Base-by-base conservation (phyloP, 2,113 vertebrate genomes). In the Salvelinus sp. region DNA sequence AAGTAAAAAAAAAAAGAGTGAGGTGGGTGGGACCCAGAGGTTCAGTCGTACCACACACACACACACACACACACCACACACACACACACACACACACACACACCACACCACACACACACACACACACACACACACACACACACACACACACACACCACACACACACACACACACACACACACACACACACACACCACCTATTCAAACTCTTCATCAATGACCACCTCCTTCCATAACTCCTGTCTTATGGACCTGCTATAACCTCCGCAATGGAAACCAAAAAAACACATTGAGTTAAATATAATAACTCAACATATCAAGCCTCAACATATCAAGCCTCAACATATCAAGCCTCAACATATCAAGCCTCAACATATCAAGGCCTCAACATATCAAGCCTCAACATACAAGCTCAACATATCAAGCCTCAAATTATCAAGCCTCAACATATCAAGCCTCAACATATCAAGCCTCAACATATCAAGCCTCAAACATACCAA, bases 11-110 rank as follows among this genome's bases (percentile, higher is more conserved):
- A 27, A 76, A 76, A 75, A 80, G 66, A 78, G 76, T 76, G 70
- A 73, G 79, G 69, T 33, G 33, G 33, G 33, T 72, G 79, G 75
- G 80, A 84, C 85, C 82, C 80, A 85, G 63, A 70, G 85, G 83
- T 86, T 81, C 78, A 81, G 74, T 65, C 30, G 28, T 30, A 30
- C 28, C 28, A 30, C 30, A 30, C 30, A 30, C 28, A 30, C 27
- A 27, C 27, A 27, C 27, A 27, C 27, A 27, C 27, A 27, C 27
- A 27, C 27, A 27, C 27, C 27, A 27, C 28, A 30, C 28, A 30
- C 28, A 30, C 28, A 30, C 28, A 30, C 28, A 30, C 28, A 30
- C 28, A 30, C 28, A 30, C 27, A 27, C 27, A 27, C 27, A 27
- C 27, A 27, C 27, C 27, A 27, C 54, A 65, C 69, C 23, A 57